phyloP scores from a whole-genome alignment of 2,888 invertebrate genomes.

The Phragmatobia fuliginosa region DNA sequence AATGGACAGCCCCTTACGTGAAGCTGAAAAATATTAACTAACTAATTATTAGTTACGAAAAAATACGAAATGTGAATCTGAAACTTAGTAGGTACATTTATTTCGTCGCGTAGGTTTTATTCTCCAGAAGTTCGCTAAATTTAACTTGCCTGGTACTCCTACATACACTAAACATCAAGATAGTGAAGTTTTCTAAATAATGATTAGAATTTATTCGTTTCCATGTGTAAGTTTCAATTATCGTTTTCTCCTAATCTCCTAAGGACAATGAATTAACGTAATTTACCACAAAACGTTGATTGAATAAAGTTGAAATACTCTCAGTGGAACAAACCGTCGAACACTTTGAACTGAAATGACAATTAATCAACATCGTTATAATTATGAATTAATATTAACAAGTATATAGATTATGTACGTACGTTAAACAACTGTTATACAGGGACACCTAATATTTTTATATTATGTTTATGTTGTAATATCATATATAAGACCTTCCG shows the following conservation, averaged over 20 bases:
- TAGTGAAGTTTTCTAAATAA: too few relatives aligned
- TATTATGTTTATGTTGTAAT: constrained; percentile 71
- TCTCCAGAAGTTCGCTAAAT: neutral
- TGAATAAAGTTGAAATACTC: constrained; percentile 15
- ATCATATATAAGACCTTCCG: constrained; percentile 62
- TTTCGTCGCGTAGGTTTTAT: neutral
- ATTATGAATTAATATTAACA: constrained; percentile 83
- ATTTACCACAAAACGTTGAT: constrained; percentile 6
- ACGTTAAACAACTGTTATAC: constrained; percentile 85
- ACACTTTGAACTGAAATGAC: constrained; percentile 59
- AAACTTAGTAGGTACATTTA: neutral
- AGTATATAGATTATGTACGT: constrained; percentile 84
- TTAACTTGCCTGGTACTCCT: neutral
- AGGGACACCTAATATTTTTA: constrained; percentile 84
- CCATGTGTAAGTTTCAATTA: too few relatives aligned
- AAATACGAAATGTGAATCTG: neutral
- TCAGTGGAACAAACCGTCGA: constrained; percentile 48
- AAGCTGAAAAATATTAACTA: neutral
- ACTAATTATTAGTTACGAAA: neutral
- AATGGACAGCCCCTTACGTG: too few relatives aligned
- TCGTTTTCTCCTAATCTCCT: too few relatives aligned
- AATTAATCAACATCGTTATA: constrained; percentile 83
- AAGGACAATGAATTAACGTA: neutral
- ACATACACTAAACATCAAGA: too few relatives aligned
- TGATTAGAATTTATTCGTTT: too few relatives aligned